phyloP scores from a whole-genome alignment of 2,888 invertebrate species.

The Autographa gamma region DNA sequence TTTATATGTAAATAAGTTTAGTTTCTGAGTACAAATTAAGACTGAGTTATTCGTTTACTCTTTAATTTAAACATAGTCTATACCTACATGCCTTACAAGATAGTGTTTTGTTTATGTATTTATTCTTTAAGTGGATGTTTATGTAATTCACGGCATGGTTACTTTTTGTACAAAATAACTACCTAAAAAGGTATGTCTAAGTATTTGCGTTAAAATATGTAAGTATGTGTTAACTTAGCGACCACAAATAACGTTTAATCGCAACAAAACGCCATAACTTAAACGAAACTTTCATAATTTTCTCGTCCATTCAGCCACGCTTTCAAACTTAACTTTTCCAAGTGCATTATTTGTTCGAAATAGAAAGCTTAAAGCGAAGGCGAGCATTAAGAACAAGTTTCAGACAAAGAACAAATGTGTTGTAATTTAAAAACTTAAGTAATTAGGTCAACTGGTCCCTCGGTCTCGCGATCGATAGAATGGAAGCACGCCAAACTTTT shows the following conservation, averaged over 20 bases:
- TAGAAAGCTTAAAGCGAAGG: slow-evolving; percentile 33
- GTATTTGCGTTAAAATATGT: not conserved
- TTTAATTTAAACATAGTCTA: not conserved
- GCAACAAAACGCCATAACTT: slow-evolving; percentile 1
- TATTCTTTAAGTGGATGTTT: not conserved
- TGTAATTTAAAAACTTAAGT: slow-evolving; percentile 79
- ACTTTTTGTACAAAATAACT: not conserved
- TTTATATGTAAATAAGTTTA: slow-evolving; percentile 49
- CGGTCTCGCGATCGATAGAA: slow-evolving; percentile 70
- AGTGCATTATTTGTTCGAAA: slow-evolving; percentile 49
- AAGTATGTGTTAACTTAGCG: not conserved
- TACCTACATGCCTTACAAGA: not conserved
- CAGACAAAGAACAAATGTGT: slow-evolving; percentile 62
- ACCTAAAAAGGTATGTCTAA: not conserved
- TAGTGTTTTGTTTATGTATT: not conserved
- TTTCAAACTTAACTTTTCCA: slow-evolving; percentile 29
- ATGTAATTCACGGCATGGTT: not conserved
- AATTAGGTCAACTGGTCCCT: slow-evolving; percentile 83
- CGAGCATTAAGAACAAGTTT: slow-evolving; percentile 49
- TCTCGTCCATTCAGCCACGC: slow-evolving; percentile 16
- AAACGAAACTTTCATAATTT: slow-evolving; percentile 6
- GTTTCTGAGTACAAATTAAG: slow-evolving; percentile 34
- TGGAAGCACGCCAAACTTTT: slow-evolving; percentile 70
- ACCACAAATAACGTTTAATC: slow-evolving; percentile 4
- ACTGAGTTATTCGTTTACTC: slow-evolving; percentile 32